Base-by-base conservation (phyloP, 2,797 vertebrate genomes). In the Orientallactaga sibirica region DNA sequence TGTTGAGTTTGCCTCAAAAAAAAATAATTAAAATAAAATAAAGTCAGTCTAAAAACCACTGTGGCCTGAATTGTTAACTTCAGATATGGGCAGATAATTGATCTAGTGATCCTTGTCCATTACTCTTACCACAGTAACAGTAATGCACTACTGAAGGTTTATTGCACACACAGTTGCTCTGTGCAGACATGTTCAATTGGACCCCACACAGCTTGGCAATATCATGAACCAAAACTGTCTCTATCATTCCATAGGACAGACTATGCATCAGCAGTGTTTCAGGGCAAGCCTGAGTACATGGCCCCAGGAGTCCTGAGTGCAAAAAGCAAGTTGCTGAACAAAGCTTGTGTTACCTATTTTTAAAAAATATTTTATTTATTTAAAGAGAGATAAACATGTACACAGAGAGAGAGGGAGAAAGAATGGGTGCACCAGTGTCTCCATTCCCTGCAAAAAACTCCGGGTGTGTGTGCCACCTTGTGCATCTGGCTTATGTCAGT, bases 161-260 rank as follows among this genome's bases (percentile, higher is more conserved):
- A 7, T 2, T 48, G 10, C 48, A 10, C 29, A 19, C 27, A 19
- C 5, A 37, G 3, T 27, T 3, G 5, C 33, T 83, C 22, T 4
- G 16, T 52, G 3, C 22, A 48, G 37, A 37, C 48, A 3, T 15
- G 29, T 27, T 37, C 7, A 8, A 20, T 6, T 70, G 25, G 64
- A 20, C 33, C 37, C 12, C 24, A 25, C 5, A 24, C 0, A 15
- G 18, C n/a, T n/a, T 8, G 37, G 37, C 27, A 0, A 66, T 1
- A 0, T 29, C 1, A 1, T 16, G 2, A 75, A 15, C n/a, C 18
- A 11, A 62, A 7, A 7, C 27, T 62, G 55, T 79, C 29, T 70
- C 27, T 15, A 41, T 1, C 19, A 8, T 29, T 52, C 9, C 82
- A 73, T 48, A 62, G 24, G 29, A n/a, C 15, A 68, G 52, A 61